Conservation (phyloP, 2,113 vertebrate species). For the Oxyura jamaicensis region DNA sequence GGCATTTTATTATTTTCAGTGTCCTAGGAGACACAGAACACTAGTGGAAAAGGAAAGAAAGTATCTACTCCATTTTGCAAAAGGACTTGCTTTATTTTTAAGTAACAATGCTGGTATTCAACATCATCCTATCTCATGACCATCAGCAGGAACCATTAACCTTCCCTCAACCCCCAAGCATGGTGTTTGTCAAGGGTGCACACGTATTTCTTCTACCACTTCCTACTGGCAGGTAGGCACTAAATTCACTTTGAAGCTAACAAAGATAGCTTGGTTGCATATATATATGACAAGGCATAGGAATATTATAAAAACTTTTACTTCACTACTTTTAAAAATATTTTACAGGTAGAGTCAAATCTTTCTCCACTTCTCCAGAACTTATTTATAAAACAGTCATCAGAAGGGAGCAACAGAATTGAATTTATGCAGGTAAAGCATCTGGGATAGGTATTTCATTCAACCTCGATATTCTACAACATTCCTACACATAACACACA, state of each 20-base stretch:
- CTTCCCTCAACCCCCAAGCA: neutral
- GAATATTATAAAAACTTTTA: neutral
- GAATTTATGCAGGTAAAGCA: neutral
- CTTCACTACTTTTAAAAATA: neutral
- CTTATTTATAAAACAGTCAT: neutral
- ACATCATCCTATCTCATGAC: neutral
- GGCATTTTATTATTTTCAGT: slow-evolving; percentile 4
- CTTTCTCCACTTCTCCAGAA: neutral
- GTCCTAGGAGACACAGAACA: neutral
- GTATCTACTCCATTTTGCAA: neutral
- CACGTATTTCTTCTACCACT: neutral
- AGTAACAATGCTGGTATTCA: neutral
- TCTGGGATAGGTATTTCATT: neutral
- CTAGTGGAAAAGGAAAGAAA: slow-evolving; percentile 1
- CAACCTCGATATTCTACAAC: neutral
- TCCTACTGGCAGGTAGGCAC: neutral
- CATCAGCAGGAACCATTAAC: neutral
- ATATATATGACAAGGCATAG: neutral
- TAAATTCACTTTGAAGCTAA: neutral
- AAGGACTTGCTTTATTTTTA: slow-evolving; percentile 8
- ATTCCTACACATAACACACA: neutral
- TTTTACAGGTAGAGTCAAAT: neutral
- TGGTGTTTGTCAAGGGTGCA: neutral
- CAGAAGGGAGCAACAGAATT: neutral
- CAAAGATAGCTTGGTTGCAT: neutral